Evolutionary conservation across 2,888 invertebrate species (phyloP), one percentile per base, ranked within the genome.

Genomic region (Elegia similella): DNA sequence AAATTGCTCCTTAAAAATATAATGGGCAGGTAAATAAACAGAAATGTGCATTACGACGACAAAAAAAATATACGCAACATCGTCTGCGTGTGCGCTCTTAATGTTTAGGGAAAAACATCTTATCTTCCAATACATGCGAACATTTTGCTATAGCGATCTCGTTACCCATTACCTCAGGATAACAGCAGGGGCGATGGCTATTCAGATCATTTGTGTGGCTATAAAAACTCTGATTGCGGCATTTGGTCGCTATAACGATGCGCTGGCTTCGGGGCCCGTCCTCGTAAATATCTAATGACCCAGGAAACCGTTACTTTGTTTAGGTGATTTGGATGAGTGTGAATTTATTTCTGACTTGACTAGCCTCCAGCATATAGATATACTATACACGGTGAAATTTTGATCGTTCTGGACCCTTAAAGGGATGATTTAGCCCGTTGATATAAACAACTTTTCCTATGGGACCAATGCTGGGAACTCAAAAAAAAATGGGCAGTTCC

Each of bases 211-310:
- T 74, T 74, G 71, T 73, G 72, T 69, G 69, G 73, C 63, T 69
- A 70, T 73, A 71, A 75, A 78, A 78, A 65, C 63, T 62, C 58
- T 61, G 60, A 67, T 66, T 65, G 69, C 58, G 67, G 63, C 68
- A 69, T 72, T 65, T 67, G 70, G 56, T 55, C 74, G 56, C 77
- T 78, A 76, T 80, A 71, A 80, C 68, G 46, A 57, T 59, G 62
- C 59, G 57, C 59, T 57, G 62, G 62, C 54, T 62, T 62, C 58
- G 48, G 62, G 58, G 62, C 44, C 52, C 53, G 17, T 47, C 23
- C 48, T 52, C 55, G 34, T 61, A 38, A 44, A 52, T 42, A 56
- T 57, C 50, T 50, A 59, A 59, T 56, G 32, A 54, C 42, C 34
- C 43, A 52, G 56, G 58, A 58, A 60, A 56, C 54, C 52, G 59